A percentile compares a stretch with the other conserved stretches of the same genome.
phyloP scores from a whole-genome alignment of 2,113 vertebrate species.

The Xyliphius kryptos region DNA sequence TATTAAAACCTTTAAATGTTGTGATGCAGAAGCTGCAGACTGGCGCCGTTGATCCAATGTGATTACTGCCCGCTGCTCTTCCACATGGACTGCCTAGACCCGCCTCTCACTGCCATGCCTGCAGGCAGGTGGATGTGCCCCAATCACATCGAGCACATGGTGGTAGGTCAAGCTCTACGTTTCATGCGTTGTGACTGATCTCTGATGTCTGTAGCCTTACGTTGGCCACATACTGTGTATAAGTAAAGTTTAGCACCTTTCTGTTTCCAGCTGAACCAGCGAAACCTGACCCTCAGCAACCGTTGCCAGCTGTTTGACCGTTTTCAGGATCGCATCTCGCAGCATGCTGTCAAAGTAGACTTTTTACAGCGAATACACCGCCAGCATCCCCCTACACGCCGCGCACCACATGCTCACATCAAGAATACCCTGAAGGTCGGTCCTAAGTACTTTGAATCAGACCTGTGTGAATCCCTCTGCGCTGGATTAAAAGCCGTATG shows the following conservation, averaged over 20 bases:
- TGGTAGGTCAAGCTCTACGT: slow-evolving; percentile 68
- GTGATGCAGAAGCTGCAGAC: slow-evolving; percentile 82
- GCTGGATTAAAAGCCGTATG: not conserved
- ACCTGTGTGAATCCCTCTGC: not conserved
- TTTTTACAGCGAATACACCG: slow-evolving; percentile 91
- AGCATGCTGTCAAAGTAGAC: slow-evolving; percentile 94
- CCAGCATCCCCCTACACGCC: slow-evolving; percentile 79
- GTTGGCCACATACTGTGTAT: no score
- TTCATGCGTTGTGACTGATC: no score
- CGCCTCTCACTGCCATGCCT: slow-evolving; percentile 93
- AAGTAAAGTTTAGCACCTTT: slow-evolving; percentile 17
- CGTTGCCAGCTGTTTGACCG: slow-evolving; percentile 96
- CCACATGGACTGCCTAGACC: slow-evolving; percentile 98
- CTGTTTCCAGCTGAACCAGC: slow-evolving; percentile 85
- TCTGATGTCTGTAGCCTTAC: no score
- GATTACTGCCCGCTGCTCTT: slow-evolving; percentile 97
- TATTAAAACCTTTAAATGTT: not conserved
- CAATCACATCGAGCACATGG: slow-evolving; percentile 91
- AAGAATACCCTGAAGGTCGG: slow-evolving; percentile 84
- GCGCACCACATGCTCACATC: slow-evolving; percentile 69
- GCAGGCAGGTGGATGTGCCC: slow-evolving; percentile 98
- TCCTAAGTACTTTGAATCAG: not conserved
- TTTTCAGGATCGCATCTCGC: slow-evolving; percentile 94
- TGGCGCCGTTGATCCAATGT: slow-evolving; percentile 94
- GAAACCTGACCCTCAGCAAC: slow-evolving; percentile 87